These are phyloP conservation scores for Metellina segmentata DNA, from an alignment of 2,888 invertebrate genomes.

Conservation along the genomic window DNA sequence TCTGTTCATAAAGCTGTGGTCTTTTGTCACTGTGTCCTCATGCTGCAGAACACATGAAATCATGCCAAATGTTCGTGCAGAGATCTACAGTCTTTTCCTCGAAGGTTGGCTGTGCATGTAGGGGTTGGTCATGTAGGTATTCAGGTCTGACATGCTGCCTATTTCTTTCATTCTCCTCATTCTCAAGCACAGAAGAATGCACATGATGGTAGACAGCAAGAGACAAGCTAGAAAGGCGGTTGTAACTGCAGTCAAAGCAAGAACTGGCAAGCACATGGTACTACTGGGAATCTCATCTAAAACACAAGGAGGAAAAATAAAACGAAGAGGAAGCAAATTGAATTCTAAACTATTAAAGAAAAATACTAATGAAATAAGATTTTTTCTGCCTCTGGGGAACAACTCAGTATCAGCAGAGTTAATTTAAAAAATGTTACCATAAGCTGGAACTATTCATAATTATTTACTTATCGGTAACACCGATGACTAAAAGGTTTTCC, in stretches of 20 bases:
- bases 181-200: slow-evolving; percentile 62
- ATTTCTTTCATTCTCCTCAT: slow-evolving; percentile 67
- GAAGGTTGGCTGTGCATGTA: slow-evolving; percentile 61
- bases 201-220: slow-evolving; percentile 53
- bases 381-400: no score
- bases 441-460: no score
- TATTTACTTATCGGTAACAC: no score
- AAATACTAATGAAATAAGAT: no score
- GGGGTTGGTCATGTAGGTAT: slow-evolving; percentile 60
- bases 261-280: slow-evolving; percentile 63
- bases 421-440: no score
- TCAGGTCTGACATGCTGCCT: slow-evolving; percentile 48
- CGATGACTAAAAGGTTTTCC: no score
- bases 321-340: background rate
- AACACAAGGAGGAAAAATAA: slow-evolving; percentile 5
- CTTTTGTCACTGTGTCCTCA: background rate
- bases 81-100: slow-evolving; percentile 48
- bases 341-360: background rate
- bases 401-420: no score
- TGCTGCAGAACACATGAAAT: no score
- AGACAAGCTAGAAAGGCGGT: slow-evolving; percentile 67
- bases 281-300: slow-evolving; percentile 56
- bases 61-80: no score
- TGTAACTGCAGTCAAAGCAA: slow-evolving; percentile 60
- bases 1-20: no score